Evolutionary conservation across 2,797 vertebrate species (phyloP).

Genomic region (Vespertilio murinus): DNA sequence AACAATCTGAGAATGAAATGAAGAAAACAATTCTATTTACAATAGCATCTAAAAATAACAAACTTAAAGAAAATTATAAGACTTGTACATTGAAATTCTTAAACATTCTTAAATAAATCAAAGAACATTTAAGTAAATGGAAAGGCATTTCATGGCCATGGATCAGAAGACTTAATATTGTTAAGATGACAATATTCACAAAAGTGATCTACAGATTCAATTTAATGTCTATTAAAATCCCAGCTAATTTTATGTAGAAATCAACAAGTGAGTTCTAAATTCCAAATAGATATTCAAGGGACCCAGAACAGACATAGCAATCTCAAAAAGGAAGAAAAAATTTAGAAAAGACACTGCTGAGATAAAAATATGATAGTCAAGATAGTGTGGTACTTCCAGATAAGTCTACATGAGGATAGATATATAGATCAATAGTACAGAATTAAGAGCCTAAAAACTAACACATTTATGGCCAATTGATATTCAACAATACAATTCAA

Average conservation of each 20-base stretch:
- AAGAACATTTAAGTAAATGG: neutral
- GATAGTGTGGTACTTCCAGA: neutral
- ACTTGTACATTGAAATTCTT: neutral
- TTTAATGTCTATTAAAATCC: neutral
- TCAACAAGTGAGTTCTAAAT: neutral
- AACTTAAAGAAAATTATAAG: neutral
- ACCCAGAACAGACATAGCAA: neutral
- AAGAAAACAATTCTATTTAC: too few relatives aligned
- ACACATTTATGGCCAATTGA: too few relatives aligned
- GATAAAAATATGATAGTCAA: neutral
- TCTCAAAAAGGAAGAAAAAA: neutral
- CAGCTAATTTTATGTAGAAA: neutral
- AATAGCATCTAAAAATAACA: too few relatives aligned
- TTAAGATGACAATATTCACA: neutral
- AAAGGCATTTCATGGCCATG: neutral
- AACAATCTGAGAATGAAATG: neutral
- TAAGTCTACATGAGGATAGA: neutral
- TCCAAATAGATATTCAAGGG: neutral
- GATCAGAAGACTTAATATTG: too few relatives aligned
- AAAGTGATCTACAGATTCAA: neutral
- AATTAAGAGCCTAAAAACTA: neutral
- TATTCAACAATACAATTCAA: too few relatives aligned
- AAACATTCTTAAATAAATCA: neutral
- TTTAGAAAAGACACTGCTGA: neutral
- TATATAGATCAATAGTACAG: neutral